Base-by-base conservation (phyloP, 2,113 vertebrate genomes). In the Microcebus ravelobensis region DNA sequence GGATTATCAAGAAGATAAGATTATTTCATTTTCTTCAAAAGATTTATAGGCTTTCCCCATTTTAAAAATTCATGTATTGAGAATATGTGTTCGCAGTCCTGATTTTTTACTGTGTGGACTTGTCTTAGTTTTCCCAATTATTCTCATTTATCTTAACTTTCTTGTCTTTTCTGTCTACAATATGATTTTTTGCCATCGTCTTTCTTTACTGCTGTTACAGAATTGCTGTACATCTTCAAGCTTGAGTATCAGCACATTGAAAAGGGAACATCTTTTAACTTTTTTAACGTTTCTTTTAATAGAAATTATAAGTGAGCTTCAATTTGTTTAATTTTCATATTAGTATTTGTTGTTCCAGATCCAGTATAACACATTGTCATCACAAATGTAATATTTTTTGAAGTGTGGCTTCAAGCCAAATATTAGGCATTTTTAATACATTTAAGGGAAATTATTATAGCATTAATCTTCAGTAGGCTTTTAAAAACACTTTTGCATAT, bases 11-110 rank as follows among this genome's bases (percentile, higher is more conserved):
- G n/a, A 88, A 77, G 23, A 39, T 82, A 52, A 84, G 21, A 59
- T 71, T 52, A 50, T 77, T 87, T 79, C 17, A n/a, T 94, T 65
- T 48, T n/a, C n/a, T 93, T 92, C 25, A 65, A 61, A 81, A 61
- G 25, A 85, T 77, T 36, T 80, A 27, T 42, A 77, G 29, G n/a
- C 52, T 93, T 94, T 92, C 31, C 27, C 27, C 25, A 71, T 70
- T 95, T 90, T 20, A 86, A 21, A 70, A 48, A 87, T 80, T 96
- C 63, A 81, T 31, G 63, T 92, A 81, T 63, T 88, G 42, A 74
- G 36, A 71, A 88, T 57, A 82, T 70, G 1, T 83, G 11, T 74
- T 79, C 88, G 55, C 8, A 96, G 36, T 89, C 67, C 21, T 86
- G 29, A 8, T 31, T 85, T 89, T 50, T 89, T 87, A 45, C 36